A percentile compares a stretch with the other conserved stretches of the same genome.
Conservation (phyloP, 2,797 vertebrate species). For the Crocidura indochinensis region DNA sequence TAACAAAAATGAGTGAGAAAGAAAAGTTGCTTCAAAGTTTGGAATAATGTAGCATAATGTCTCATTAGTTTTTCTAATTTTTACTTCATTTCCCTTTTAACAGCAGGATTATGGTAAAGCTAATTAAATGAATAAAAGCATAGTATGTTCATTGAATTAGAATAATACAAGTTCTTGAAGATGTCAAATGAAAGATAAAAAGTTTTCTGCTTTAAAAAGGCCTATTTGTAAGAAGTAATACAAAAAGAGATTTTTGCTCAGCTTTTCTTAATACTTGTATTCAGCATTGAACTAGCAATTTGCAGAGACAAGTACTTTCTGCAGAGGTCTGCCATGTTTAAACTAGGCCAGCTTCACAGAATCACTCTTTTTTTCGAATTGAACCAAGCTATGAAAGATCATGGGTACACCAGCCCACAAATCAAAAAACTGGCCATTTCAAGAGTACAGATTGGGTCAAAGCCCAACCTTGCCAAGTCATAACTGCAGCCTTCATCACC, state of each 20-base stretch:
- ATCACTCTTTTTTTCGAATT: too few relatives aligned
- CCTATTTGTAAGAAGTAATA: background rate
- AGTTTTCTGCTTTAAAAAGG: background rate
- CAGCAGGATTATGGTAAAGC: background rate
- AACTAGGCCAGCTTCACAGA: too few relatives aligned
- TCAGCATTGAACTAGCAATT: background rate
- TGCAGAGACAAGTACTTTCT: background rate
- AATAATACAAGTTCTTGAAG: background rate
- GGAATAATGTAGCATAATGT: background rate
- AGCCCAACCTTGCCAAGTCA: too few relatives aligned
- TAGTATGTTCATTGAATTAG: background rate
- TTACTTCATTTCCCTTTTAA: background rate
- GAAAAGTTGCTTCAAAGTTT: background rate
- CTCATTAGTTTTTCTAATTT: too few relatives aligned
- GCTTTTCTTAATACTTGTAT: constrained; percentile 15
- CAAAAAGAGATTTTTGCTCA: background rate
- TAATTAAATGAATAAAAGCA: background rate
- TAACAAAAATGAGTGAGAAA: background rate
- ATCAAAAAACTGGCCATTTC: too few relatives aligned
- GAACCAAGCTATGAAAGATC: too few relatives aligned
- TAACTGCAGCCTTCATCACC: too few relatives aligned
- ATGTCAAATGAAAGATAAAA: background rate
- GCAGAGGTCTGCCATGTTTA: background rate
- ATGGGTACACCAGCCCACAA: too few relatives aligned
- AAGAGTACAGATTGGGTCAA: too few relatives aligned